Conservation (phyloP, 64 coral and sea anemone species). For the Anthopleura sola region DNA sequence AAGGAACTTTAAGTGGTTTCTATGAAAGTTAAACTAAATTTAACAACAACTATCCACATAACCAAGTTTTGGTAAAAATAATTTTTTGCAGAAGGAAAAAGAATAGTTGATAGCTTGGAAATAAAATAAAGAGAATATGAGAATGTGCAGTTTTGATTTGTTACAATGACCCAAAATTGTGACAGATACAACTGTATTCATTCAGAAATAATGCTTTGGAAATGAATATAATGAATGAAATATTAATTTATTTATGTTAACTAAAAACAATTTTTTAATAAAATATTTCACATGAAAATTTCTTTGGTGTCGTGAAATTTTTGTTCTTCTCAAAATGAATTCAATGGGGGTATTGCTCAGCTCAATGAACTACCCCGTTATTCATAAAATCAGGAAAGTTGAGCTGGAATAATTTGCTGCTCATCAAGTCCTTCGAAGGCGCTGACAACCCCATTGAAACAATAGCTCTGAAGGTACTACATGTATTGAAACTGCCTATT, state of each 20-base stretch:
- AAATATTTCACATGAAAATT: neutral
- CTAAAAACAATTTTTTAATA: neutral
- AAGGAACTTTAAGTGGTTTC: neutral
- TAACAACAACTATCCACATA: neutral
- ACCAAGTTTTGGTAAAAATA: neutral
- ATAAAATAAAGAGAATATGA: neutral
- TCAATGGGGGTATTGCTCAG: neutral
- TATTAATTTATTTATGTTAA: neutral
- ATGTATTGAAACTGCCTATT: too few relatives aligned
- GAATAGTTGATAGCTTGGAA: neutral
- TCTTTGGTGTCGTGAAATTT: neutral
- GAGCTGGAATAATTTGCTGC: too few relatives aligned
- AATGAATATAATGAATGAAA: neutral
- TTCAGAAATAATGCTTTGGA: neutral
- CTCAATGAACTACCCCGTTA: too few relatives aligned
- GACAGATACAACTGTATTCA: slow-evolving; percentile 4
- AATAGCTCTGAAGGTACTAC: too few relatives aligned
- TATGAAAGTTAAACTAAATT: neutral
- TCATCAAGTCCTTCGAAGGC: too few relatives aligned
- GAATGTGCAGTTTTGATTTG: slow-evolving; percentile 4
- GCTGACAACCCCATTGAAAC: too few relatives aligned
- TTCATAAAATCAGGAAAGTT: too few relatives aligned
- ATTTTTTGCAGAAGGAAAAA: neutral
- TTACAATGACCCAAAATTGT: neutral
- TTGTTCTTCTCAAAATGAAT: neutral